Conservation (phyloP, 2,888 invertebrate species). For the Cephus pulcher region DNA sequence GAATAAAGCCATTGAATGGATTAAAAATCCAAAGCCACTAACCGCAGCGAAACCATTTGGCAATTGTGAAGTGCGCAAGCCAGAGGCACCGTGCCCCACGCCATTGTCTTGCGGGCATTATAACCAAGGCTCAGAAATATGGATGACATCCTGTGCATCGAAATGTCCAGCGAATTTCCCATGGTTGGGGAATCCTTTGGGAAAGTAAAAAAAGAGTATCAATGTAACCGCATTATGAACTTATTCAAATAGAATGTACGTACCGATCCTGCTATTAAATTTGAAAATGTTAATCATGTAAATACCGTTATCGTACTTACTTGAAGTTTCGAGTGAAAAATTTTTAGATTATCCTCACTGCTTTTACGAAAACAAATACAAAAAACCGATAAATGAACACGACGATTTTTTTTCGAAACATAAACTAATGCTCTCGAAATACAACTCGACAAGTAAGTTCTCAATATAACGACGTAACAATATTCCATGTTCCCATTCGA, state of each 20-base stretch:
- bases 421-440: background rate
- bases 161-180: constrained; percentile 70
- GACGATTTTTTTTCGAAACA: background rate
- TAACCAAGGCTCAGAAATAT: constrained; percentile 60
- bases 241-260: background rate
- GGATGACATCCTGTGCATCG: constrained; percentile 67
- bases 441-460: background rate
- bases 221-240: background rate
- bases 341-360: background rate
- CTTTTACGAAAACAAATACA: background rate
- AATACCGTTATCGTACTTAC: background rate
- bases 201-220: constrained; percentile 39
- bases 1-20: constrained; percentile 71
- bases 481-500: background rate
- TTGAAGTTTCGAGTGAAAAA: background rate
- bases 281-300: background rate
- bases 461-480: background rate
- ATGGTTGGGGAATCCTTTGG: constrained; percentile 71
- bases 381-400: background rate
- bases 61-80: constrained; percentile 45
- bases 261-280: background rate
- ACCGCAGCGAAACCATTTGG: constrained; percentile 51
- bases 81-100: constrained; percentile 42
- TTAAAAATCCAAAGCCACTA: constrained; percentile 69
- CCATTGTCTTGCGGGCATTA: constrained; percentile 43